Conservation (phyloP, 2,888 invertebrate species). For the Meghimatium bilineatum region DNA sequence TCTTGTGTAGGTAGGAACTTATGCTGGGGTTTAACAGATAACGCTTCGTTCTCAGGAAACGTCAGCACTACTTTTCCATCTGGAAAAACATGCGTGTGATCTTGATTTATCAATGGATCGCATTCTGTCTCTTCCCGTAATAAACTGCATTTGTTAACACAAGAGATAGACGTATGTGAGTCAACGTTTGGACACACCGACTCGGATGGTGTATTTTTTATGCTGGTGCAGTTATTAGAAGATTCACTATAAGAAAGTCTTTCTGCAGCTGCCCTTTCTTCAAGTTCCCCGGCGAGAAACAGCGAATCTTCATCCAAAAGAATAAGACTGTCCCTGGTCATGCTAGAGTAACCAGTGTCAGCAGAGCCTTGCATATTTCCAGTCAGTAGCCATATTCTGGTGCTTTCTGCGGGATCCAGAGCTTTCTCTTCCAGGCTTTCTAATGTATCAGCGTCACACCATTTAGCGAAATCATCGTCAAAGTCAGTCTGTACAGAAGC, state of each 20-base stretch:
- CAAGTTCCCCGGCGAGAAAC: constrained; percentile 74
- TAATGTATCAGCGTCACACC: constrained; percentile 47
- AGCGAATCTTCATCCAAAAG: constrained; percentile 54
- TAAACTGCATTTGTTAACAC: not conserved
- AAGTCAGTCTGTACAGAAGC: constrained; percentile 43
- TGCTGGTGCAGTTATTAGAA: not conserved
- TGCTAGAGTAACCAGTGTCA: constrained; percentile 70
- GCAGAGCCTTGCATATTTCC: constrained; percentile 67
- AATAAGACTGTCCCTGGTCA: constrained; percentile 60
- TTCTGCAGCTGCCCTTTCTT: constrained; percentile 80
- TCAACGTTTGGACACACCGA: not conserved
- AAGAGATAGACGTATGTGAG: not conserved
- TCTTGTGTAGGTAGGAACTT: not conserved
- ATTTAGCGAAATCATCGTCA: constrained; percentile 56
- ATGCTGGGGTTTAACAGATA: not conserved
- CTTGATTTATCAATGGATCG: not conserved
- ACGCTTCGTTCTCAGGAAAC: not conserved
- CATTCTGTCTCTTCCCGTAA: no score
- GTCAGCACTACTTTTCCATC: not conserved
- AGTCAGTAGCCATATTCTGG: constrained; percentile 42
- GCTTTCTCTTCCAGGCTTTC: constrained; percentile 52
- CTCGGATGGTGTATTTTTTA: not conserved
- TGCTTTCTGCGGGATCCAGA: constrained; percentile 38
- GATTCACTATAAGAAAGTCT: constrained; percentile 63
- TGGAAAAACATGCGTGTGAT: not conserved